Evolutionary conservation across 2,797 vertebrate species (phyloP), one percentile per base, ranked within the genome.

Genomic region (Smutsia temminckii): DNA sequence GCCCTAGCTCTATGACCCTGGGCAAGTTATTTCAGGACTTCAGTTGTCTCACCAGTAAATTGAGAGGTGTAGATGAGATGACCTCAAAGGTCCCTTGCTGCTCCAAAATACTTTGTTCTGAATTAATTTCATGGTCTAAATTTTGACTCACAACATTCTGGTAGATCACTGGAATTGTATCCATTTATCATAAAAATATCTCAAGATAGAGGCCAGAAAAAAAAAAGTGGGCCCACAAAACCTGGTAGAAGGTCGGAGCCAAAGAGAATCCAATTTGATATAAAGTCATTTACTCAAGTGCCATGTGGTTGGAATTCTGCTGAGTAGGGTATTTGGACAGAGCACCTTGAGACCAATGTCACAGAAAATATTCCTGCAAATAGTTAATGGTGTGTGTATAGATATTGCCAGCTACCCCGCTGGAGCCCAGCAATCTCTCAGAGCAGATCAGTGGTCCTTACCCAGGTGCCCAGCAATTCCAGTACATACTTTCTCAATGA

Each of bases 261-360:
- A 92, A 85, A 81, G 23, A 93, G 89, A 95, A 96, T 95, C 86
- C 93, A 95, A 88, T 91, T 71, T 96, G 77, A 93, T 93, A 66
- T 17, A 87, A 96, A 96, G 91, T 96, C 84, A 79, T 97, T 96
- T 46, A 91, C 51, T 93, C 77, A 69, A 94, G 68, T 69, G 79
- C 86, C 91, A 5, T 85, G 42, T 95, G 86, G 42, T 83, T 40
- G 72, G 11, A 55, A 93, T 93, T 97, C 94, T 97, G 96, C 96
- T 97, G 96, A 97, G 37, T 85, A 89, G 59, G 42, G 8, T 77
- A 40, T 96, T 92, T 96, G 95, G 93, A 71, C 74, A 51, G 94
- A 97, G 79, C 93, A 96, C 97, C 96, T 97, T 97, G 96, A 97
- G 95, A 91, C 91, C 96, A 97, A 96, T 97, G 97, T 97, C 97